Percentiles rank a stretch among this genome's conserved stretches.
phyloP scores from a whole-genome alignment of 2,113 vertebrate genomes.

The Microtus pennsylvanicus region DNA sequence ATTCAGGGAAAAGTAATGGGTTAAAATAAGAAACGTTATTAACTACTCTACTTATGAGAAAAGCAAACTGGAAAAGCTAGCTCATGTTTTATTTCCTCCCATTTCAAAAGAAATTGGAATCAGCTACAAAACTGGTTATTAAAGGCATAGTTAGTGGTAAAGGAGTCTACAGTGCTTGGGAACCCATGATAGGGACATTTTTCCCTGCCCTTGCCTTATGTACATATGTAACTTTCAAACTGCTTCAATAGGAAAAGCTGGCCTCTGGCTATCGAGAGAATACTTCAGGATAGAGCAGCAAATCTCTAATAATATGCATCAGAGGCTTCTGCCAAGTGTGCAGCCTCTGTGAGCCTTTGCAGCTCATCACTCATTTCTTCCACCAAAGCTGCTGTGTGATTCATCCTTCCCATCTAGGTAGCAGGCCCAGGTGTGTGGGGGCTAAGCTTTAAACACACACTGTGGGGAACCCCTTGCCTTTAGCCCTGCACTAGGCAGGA shows the following conservation, averaged over 20 bases:
- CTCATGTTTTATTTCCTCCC: slow-evolving; percentile 50
- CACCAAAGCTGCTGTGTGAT: background rate
- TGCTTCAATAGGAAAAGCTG: slow-evolving; percentile 18
- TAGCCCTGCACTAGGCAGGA: background rate
- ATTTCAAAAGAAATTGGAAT: slow-evolving; percentile 43
- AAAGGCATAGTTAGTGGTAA: slow-evolving; percentile 15
- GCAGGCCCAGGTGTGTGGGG: background rate
- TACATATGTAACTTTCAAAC: slow-evolving; percentile 30
- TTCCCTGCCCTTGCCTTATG: slow-evolving; percentile 13
- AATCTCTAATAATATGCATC: background rate
- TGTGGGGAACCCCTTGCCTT: background rate
- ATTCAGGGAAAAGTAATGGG: slow-evolving; percentile 69
- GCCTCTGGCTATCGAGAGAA: slow-evolving; percentile 2
- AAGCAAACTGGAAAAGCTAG: slow-evolving; percentile 46
- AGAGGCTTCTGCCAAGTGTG: background rate
- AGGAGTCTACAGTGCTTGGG: slow-evolving; percentile 28
- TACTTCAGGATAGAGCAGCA: slow-evolving; percentile 28
- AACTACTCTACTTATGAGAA: slow-evolving; percentile 52
- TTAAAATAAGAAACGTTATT: slow-evolving; percentile 68
- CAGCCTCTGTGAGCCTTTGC: background rate
- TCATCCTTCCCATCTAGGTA: background rate
- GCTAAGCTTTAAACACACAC: background rate
- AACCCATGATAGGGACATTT: slow-evolving; percentile 17
- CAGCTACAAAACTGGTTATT: slow-evolving; percentile 38
- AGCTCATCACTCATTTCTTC: background rate